Conservation (phyloP, 2,888 invertebrate genomes). For the Dicycla oo region DNA sequence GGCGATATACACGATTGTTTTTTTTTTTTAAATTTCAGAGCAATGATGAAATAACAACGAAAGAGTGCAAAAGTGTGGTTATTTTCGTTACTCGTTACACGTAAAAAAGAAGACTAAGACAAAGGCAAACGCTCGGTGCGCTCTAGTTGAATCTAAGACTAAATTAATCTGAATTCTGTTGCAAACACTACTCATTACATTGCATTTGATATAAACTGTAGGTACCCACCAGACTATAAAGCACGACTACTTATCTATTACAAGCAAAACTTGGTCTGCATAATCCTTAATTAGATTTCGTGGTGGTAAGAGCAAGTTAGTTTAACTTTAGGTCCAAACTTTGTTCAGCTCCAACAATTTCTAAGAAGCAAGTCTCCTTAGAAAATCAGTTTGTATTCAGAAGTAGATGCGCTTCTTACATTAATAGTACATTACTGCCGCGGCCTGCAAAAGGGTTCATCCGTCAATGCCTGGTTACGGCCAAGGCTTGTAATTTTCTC, state of each 20-base stretch:
- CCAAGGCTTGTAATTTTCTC: no score
- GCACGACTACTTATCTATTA: neutral
- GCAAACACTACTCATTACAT: neutral
- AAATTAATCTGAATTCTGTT: neutral
- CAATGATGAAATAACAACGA: no score
- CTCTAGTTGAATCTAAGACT: no score
- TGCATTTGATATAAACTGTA: neutral
- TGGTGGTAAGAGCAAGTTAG: neutral
- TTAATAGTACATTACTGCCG: neutral
- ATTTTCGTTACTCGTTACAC: no score
- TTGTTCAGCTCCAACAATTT: conserved; percentile 17
- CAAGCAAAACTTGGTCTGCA: neutral
- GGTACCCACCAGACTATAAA: neutral
- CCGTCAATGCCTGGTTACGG: no score
- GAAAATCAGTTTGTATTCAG: conserved; percentile 26
- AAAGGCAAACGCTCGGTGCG: no score
- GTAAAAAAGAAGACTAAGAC: no score
- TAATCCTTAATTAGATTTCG: conserved; percentile 15
- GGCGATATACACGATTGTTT: no score
- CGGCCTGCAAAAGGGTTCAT: no score
- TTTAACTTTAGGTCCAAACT: conserved; percentile 27
- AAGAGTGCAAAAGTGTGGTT: no score
- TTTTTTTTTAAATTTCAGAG: no score
- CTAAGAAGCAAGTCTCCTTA: neutral
- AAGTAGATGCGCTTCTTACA: neutral